These are phyloP conservation scores for Suricata suricatta DNA, from an alignment of 2,113 vertebrate genomes.

Conservation along the genomic window DNA sequence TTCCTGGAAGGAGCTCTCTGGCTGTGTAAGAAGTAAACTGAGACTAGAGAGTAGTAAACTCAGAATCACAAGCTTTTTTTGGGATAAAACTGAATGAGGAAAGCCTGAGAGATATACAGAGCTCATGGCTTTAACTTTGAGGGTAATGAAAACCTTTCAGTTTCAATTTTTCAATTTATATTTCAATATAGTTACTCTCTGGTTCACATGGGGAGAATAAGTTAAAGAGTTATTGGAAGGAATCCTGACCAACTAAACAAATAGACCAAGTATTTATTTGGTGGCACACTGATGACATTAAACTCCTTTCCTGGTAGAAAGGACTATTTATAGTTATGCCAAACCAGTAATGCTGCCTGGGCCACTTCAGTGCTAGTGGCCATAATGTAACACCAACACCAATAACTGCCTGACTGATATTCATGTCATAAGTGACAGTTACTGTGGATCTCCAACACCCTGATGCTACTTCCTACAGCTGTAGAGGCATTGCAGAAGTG, in stretches of 20 bases:
- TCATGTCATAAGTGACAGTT: too few species aligned
- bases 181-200: background rate
- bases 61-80: background rate
- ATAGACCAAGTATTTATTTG: background rate
- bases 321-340: background rate
- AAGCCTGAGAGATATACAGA: background rate
- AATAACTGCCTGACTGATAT: background rate
- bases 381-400: fast-evolving
- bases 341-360: background rate
- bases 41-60: background rate
- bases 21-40: background rate
- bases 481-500: fast-evolving
- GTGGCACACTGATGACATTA: background rate
- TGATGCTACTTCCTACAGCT: background rate
- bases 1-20: background rate
- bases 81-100: background rate
- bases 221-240: background rate
- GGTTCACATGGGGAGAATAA: background rate
- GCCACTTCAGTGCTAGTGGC: background rate
- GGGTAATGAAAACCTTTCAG: background rate
- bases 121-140: background rate
- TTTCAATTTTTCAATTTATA: background rate
- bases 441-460: background rate
- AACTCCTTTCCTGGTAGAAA: background rate
- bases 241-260: background rate